Evolutionary conservation across 2,797 vertebrate species (phyloP), one percentile per base, ranked within the genome.

Genomic region (Muscicapa comitata): DNA sequence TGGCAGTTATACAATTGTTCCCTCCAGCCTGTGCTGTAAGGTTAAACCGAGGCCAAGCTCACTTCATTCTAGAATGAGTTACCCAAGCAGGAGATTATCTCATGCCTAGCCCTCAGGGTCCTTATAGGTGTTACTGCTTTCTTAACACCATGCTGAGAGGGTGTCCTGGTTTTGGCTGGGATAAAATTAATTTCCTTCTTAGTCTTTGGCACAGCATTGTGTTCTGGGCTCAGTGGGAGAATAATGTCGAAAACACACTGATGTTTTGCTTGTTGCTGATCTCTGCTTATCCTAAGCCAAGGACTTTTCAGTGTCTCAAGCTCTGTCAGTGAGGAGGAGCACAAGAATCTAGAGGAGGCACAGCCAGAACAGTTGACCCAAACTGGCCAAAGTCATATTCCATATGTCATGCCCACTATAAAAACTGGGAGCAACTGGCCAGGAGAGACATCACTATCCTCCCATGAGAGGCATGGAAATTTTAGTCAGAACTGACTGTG

Each of bases 31-130:
- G 2, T 59, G 26, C 33, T 65, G 86, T 48, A 73, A 91, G n/a
- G 26, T 87, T 93, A 95, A 81, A 76, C 24, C 51, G 51, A 90
- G n/a, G 53, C 67, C 78, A 86, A 58, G 19, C 28, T 83, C 43
- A 25, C 14, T 57, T 78, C 26, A 28, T 50, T 79, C 23, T 63
- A 59, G 45, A 86, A 31, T 67, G 80, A 95, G 31, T 42, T 74
- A 68, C 11, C 13, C 35, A 25, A 29, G 14, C 61, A 74, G 20
- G 17, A 92, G 4, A 14, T 28, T 85, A 40, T 73, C 63, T 35
- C 50, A 23, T 66, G 15, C 8, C 17, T 17, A 68, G 8, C 7
- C 26, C 6, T 81, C 19, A 38, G 13, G 45, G 43, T 71, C 40
- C 8, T 58, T 23, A 25, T 5, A 17, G 28, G 8, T 50, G 51